Evolutionary conservation across 2,888 invertebrate genomes (phyloP), one percentile per base, ranked within the genome.

Genomic region (Apotomis capreana): DNA sequence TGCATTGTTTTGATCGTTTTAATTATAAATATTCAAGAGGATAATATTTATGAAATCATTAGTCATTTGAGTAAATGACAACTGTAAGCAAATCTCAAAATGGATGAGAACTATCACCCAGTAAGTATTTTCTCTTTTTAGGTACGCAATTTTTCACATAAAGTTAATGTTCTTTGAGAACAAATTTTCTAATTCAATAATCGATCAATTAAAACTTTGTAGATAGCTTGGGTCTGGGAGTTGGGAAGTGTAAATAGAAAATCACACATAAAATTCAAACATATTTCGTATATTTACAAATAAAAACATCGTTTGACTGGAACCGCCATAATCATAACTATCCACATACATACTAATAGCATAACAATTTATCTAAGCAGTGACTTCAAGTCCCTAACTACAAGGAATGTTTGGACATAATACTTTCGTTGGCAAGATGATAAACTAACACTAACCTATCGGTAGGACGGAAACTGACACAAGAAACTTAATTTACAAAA

Each of bases 341-440:
- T 80, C 77, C 81, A 84, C 58, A 80, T 82, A 77, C 83, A 87
- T 76, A 75, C 75, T 77, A 76, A 78, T 79, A 80, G 77, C 76
- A 68, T 77, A 81, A 83, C 80, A 81, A 79, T 79, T 74, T 79
- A 79, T 72, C 79, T 71, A 78, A 79, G 78, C 79, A 79, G 77
- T 79, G 77, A 74, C 76, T 74, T 68, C 69, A 75, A 67, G 73
- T 74, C 76, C 75, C 77, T 74, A 74, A 64, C 63, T 49, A 49
- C 57, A 64, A 59, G 74, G 73, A 79, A 76, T 75, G 77, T 81
- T 79, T 78, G 69, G 74, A n/a, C 69, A 77, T 88, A 92, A 93
- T 93, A 93, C 92, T 92, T 83, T 84, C 62, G 75, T 79, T 78
- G 92, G 92, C 84, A 91, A 92, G 91, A 92, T 91, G 89, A 80